phyloP scores from a whole-genome alignment of 2,888 invertebrate genomes.

The Chaetogeoica ovagalla region DNA sequence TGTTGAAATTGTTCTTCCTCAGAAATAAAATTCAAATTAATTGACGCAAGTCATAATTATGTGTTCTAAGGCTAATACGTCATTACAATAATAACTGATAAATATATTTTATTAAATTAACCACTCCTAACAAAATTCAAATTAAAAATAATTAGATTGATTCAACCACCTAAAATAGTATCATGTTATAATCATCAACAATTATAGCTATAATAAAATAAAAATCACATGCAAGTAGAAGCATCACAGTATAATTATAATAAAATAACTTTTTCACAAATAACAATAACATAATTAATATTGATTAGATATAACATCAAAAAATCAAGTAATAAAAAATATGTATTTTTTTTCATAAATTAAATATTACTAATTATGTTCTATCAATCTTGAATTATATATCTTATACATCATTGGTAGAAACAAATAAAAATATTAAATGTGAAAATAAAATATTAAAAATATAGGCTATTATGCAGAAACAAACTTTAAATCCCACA shows the following conservation, averaged over 20 bases:
- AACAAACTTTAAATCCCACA: constrained; percentile 17
- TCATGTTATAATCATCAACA: constrained; percentile 20
- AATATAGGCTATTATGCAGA: background rate
- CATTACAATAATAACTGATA: background rate
- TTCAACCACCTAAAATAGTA: background rate
- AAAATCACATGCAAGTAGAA: too few relatives aligned
- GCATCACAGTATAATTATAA: too few relatives aligned
- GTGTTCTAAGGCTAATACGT: constrained; percentile 13
- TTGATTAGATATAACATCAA: background rate
- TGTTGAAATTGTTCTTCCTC: background rate
- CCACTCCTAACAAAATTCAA: too few relatives aligned
- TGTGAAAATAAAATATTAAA: too few relatives aligned
- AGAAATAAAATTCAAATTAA: constrained; percentile 22
- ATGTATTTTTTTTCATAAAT: background rate
- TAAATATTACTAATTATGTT: background rate
- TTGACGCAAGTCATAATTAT: constrained; percentile 20
- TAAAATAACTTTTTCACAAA: too few relatives aligned
- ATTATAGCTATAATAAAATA: too few relatives aligned
- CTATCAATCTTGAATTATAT: constrained; percentile 18
- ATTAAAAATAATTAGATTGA: background rate
- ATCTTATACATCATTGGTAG: background rate
- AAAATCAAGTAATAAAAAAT: background rate
- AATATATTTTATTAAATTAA: background rate
- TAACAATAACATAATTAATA: too few relatives aligned
- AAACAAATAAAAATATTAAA: background rate